A percentile compares a stretch with the other conserved stretches of the same genome.
Evolutionary conservation across 2,888 invertebrate species (phyloP).

Genomic region (Steromphala cineraria): DNA sequence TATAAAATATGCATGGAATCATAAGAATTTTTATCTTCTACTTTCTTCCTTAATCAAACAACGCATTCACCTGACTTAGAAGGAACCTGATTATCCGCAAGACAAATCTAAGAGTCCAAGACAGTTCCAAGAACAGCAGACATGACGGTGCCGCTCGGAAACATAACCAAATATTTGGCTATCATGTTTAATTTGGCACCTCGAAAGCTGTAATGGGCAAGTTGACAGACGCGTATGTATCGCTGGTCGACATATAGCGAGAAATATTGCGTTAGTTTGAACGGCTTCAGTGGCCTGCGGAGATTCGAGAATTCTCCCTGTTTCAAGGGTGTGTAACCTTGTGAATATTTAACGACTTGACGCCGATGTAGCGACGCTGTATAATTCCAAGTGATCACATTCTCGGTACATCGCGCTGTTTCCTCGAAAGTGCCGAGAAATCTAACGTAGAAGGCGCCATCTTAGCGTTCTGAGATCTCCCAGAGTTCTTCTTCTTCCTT

Average conservation of each 20-base stretch:
- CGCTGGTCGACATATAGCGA: background rate
- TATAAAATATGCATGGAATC: background rate
- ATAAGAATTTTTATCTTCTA: background rate
- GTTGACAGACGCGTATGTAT: background rate
- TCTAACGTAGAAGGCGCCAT: background rate
- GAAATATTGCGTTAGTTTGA: background rate
- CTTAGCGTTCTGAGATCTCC: background rate
- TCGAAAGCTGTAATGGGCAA: background rate
- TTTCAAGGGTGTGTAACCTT: background rate
- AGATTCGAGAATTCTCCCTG: background rate
- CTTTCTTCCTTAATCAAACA: background rate
- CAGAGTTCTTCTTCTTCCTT: background rate
- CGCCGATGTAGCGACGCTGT: background rate
- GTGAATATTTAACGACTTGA: background rate
- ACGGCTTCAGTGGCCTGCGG: background rate
- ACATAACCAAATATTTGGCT: background rate
- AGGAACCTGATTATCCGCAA: background rate
- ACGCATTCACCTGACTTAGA: background rate
- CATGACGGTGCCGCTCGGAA: background rate
- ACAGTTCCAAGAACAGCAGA: background rate
- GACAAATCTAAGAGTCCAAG: background rate
- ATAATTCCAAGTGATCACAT: background rate
- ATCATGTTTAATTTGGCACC: conserved; percentile 4
- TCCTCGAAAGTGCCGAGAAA: background rate
- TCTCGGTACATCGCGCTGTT: background rate